Percentiles rank a stretch among this genome's conserved stretches.
phyloP scores from a whole-genome alignment of 2,888 invertebrate species.

The Parelbella ahira region DNA sequence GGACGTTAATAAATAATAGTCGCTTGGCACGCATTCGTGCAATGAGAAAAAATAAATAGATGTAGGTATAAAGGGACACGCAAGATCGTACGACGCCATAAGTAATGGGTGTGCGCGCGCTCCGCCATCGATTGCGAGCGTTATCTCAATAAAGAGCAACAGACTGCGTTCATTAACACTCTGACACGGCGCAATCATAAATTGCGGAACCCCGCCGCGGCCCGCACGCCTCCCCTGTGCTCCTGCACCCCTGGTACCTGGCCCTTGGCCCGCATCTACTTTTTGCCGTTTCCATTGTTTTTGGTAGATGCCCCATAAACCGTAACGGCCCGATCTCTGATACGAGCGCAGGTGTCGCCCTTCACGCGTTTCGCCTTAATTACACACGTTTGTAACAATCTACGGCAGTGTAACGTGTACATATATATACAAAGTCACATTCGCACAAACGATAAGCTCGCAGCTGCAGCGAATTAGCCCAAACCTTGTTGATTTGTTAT shows the following conservation, averaged over 20 bases:
- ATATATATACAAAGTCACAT: conserved; percentile 47
- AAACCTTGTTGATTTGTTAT: conserved; percentile 50
- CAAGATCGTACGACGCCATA: conserved; percentile 64
- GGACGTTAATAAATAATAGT: conserved; percentile 60
- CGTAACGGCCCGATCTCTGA: conserved; percentile 72
- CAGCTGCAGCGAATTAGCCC: conserved; percentile 65
- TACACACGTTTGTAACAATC: conserved; percentile 64
- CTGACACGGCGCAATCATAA: conserved; percentile 78
- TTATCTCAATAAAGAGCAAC: conserved; percentile 80
- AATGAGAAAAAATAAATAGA: conserved; percentile 52
- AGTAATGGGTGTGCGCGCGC: conserved; percentile 63
- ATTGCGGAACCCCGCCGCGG: conserved; percentile 75
- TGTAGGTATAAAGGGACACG: conserved; percentile 65
- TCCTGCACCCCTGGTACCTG: conserved; percentile 53
- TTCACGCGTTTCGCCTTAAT: conserved; percentile 73
- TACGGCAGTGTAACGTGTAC: conserved; percentile 33
- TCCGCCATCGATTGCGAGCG: conserved; percentile 57
- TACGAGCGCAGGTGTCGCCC: conserved; percentile 72
- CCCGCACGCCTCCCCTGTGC: conserved; percentile 65
- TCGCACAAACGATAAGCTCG: conserved; percentile 55
- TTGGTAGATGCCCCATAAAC: conserved; percentile 68
- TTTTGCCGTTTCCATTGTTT: conserved; percentile 78
- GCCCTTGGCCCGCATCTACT: conserved; percentile 66
- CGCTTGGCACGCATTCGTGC: conserved; percentile 54
- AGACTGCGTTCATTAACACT: conserved; percentile 78